Percentiles rank a stretch among this genome's conserved stretches.
Conservation (phyloP, 92 coral and sea anemone genomes). For the Palythoa grandis region DNA sequence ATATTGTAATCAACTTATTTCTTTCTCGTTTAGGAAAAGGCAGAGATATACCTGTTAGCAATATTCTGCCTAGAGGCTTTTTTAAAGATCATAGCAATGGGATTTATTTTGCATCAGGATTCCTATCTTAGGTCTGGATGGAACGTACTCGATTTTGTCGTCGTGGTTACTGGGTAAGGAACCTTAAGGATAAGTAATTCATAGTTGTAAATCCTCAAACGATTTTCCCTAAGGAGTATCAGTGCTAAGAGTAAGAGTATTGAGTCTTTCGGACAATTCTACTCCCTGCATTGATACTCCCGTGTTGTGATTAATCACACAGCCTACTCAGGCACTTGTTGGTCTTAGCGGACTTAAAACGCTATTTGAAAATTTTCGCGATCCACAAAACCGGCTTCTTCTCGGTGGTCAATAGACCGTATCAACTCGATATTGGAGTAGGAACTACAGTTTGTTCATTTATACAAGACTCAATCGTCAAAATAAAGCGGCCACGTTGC, state of each 20-base stretch:
- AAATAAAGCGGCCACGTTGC: neutral
- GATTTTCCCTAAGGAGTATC: constrained; percentile 15
- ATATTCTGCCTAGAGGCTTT: constrained; percentile 93
- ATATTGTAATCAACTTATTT: constrained; percentile 36
- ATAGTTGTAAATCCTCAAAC: constrained; percentile 26
- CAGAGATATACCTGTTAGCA: constrained; percentile 92
- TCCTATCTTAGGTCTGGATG: constrained; percentile 96
- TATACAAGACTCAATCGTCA: neutral
- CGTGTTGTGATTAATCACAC: neutral
- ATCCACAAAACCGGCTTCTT: constrained; percentile 11
- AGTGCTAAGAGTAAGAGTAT: neutral
- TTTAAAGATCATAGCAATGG: constrained; percentile 85
- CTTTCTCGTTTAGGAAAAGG: constrained; percentile 77
- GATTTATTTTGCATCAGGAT: constrained; percentile 86
- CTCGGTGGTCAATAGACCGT: constrained; percentile 27
- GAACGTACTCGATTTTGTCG: constrained; percentile 93
- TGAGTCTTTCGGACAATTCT: neutral
- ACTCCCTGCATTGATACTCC: neutral
- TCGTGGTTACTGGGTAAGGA: constrained; percentile 95
- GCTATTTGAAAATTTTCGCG: constrained; percentile 2
- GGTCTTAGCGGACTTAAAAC: constrained; percentile 7
- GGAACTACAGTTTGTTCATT: neutral
- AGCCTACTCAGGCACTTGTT: neutral
- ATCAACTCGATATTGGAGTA: constrained; percentile 8
- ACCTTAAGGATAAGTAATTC: constrained; percentile 38